Conservation (phyloP, 1,140 invertebrate species). For the Brachionus rubens region DNA sequence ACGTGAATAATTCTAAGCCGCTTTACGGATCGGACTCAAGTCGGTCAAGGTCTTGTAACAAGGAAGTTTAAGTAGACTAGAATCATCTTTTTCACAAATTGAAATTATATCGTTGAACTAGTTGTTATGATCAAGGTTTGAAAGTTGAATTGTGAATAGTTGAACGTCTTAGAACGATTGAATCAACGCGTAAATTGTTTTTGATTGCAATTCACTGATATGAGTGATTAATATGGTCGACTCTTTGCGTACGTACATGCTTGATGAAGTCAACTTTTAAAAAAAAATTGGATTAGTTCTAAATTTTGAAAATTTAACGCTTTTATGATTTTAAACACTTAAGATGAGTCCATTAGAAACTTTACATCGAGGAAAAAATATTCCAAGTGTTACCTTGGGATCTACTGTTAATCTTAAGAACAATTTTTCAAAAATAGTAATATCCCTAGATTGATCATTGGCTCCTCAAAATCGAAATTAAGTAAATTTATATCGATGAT, state of each 20-base stretch:
- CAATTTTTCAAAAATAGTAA: too few relatives aligned
- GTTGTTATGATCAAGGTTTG: constrained; percentile 8
- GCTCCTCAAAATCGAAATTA: too few relatives aligned
- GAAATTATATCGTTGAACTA: constrained; percentile 68
- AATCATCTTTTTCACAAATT: constrained; percentile 83
- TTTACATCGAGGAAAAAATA: too few relatives aligned
- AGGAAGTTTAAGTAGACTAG: constrained; percentile 74
- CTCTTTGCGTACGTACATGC: constrained; percentile 82
- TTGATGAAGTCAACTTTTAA: constrained; percentile 63
- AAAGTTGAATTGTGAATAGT: neutral
- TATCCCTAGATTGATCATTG: too few relatives aligned
- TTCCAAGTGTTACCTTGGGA: too few relatives aligned
- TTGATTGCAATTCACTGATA: constrained; percentile 77
- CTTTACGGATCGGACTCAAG: constrained; percentile 80
- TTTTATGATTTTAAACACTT: too few relatives aligned
- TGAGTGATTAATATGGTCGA: constrained; percentile 81
- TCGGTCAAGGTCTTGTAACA: constrained; percentile 87
- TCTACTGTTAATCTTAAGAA: too few relatives aligned
- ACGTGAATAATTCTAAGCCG: constrained; percentile 71
- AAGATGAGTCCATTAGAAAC: too few relatives aligned
- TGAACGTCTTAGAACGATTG: constrained; percentile 83
- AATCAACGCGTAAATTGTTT: constrained; percentile 85
- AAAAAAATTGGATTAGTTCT: neutral
- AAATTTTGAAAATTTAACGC: too few relatives aligned
- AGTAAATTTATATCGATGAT: too few relatives aligned